A percentile compares a stretch with the other conserved stretches of the same genome.
These are phyloP conservation scores for Protosalanx chinensis DNA, from an alignment of 2,797 vertebrate genomes.

Conservation along the genomic window DNA sequence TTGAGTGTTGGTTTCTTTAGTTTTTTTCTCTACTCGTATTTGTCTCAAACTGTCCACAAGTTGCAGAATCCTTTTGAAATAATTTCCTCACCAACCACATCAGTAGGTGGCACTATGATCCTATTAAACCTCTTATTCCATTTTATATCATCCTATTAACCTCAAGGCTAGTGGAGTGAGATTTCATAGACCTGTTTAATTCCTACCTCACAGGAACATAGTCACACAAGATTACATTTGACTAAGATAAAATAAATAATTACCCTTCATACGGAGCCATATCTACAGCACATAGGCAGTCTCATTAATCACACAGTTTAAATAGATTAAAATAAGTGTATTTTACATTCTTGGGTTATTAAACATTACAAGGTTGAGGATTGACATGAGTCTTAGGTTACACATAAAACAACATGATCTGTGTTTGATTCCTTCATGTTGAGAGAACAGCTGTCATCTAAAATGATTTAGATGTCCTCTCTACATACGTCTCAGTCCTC, in stretches of 20 bases:
- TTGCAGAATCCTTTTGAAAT: not conserved
- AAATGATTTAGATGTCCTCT: conserved; percentile 19
- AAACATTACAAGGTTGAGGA: conserved; percentile 15
- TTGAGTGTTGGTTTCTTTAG: conserved; percentile 16
- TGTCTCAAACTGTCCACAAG: too few species aligned
- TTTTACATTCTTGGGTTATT: not conserved
- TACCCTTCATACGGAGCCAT: not conserved
- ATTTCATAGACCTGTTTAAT: too few species aligned
- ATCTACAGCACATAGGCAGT: not conserved
- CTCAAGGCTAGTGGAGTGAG: too few species aligned
- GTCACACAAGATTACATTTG: too few species aligned
- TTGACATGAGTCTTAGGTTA: conserved; percentile 14
- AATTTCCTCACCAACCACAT: not conserved
- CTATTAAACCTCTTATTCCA: not conserved
- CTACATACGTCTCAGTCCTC: conserved; percentile 24
- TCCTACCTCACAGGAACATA: too few species aligned
- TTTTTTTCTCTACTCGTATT: not conserved
- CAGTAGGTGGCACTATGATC: not conserved
- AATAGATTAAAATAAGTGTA: not conserved
- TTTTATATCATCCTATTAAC: too few species aligned
- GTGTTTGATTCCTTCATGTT: conserved; percentile 30
- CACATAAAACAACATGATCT: conserved; percentile 22
- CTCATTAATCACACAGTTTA: not conserved
- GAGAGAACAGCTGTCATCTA: conserved; percentile 22
- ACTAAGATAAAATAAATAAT: too few species aligned